Conservation (phyloP, 1,140 invertebrate species). For the Drosophila navojoa region DNA sequence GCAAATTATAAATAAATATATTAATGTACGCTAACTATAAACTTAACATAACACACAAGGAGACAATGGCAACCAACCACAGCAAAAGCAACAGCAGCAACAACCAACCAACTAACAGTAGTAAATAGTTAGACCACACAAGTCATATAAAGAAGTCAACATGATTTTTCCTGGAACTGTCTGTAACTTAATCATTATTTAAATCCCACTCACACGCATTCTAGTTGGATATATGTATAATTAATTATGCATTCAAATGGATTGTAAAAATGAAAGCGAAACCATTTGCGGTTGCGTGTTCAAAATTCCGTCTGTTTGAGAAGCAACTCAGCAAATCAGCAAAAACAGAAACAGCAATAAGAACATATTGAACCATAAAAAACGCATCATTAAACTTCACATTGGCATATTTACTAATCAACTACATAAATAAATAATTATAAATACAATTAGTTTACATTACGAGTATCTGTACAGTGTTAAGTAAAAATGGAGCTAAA, state of each 20-base stretch:
- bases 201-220: neutral
- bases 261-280: conserved; percentile 24
- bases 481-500: conserved; percentile 77
- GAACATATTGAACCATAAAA: conserved; percentile 34
- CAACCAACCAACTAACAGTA: conserved; percentile 28
- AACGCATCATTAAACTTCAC: conserved; percentile 40
- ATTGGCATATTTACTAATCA: conserved; percentile 52
- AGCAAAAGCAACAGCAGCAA: conserved; percentile 25
- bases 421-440: conserved; percentile 46
- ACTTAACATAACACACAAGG: conserved; percentile 59
- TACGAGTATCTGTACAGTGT: conserved; percentile 78
- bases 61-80: conserved; percentile 29
- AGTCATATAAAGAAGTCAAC: conserved; percentile 38
- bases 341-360: neutral
- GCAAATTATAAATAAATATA: conserved; percentile 82
- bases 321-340: conserved; percentile 4
- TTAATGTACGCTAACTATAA: conserved; percentile 78
- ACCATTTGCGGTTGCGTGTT: conserved; percentile 17
- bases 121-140: conserved; percentile 46
- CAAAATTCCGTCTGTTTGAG: conserved; percentile 8
- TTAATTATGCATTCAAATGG: conserved; percentile 19
- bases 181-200: conserved; percentile 8
- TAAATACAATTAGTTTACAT: conserved; percentile 78
- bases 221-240: conserved; percentile 19
- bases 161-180: conserved; percentile 4